phyloP scores from a whole-genome alignment of 1,140 invertebrate species.

The Aphis gossypii region DNA sequence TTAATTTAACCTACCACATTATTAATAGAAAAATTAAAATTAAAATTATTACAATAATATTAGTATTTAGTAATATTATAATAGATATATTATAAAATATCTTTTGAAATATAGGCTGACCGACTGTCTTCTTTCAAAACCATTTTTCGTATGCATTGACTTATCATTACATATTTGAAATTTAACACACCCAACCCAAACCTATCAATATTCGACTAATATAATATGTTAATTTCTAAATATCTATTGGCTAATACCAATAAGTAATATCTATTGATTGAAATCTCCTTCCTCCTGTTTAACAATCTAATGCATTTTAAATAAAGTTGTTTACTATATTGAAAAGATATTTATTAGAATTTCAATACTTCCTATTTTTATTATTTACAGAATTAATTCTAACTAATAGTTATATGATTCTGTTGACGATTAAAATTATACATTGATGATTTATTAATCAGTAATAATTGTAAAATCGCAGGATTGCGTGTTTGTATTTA shows the following conservation, averaged over 20 bases:
- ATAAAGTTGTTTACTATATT: background rate
- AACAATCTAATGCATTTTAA: background rate
- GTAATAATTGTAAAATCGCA: constrained; percentile 5
- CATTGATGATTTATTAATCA: background rate
- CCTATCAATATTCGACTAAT: too few species aligned
- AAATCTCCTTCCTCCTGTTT: background rate
- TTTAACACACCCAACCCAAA: background rate
- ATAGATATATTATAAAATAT: background rate
- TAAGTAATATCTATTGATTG: too few species aligned
- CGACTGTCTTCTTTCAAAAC: too few species aligned
- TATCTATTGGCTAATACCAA: too few species aligned
- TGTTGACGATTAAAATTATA: background rate
- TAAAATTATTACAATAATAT: too few species aligned
- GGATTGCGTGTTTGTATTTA: constrained; percentile 3
- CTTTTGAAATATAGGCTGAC: background rate
- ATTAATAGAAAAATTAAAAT: too few species aligned
- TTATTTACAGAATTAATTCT: background rate
- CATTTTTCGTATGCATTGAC: background rate
- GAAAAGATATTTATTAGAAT: background rate
- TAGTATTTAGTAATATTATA: too few species aligned
- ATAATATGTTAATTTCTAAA: too few species aligned
- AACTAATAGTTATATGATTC: background rate
- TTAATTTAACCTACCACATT: too few species aligned
- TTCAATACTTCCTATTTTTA: background rate
- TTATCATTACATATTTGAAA: background rate